Conservation (phyloP, 2,888 invertebrate genomes). For the Tuberolachnus salignus region DNA sequence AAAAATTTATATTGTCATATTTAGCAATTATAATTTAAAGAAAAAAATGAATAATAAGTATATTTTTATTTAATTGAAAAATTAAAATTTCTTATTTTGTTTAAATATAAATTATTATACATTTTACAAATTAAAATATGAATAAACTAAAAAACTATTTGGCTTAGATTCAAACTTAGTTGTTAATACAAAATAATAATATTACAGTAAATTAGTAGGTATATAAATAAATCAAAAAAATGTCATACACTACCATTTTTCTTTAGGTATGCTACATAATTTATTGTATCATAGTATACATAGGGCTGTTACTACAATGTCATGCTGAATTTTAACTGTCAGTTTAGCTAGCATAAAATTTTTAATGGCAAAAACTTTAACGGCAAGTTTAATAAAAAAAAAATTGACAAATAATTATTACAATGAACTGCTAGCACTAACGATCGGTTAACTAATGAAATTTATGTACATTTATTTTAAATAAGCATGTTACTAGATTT, state of each 20-base stretch:
- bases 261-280: neutral
- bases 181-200: neutral
- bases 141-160: constrained; percentile 12
- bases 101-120: neutral
- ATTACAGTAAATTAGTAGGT: neutral
- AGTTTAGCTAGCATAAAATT: no score
- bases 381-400: no score
- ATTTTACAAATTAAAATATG: neutral
- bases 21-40: neutral
- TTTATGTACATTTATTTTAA: no score
- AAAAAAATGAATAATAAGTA: neutral
- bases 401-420: no score
- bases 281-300: no score
- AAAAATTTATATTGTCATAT: no score
- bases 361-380: no score
- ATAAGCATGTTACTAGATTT: no score
- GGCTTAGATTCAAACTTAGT: constrained; percentile 5
- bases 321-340: no score
- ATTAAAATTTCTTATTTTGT: neutral
- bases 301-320: no score
- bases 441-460: no score
- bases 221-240: constrained; percentile 12
- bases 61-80: neutral
- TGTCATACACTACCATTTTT: neutral
- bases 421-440: no score